Base-by-base conservation (phyloP, 2,113 vertebrate genomes). In the Emydocephalus ijimae region DNA sequence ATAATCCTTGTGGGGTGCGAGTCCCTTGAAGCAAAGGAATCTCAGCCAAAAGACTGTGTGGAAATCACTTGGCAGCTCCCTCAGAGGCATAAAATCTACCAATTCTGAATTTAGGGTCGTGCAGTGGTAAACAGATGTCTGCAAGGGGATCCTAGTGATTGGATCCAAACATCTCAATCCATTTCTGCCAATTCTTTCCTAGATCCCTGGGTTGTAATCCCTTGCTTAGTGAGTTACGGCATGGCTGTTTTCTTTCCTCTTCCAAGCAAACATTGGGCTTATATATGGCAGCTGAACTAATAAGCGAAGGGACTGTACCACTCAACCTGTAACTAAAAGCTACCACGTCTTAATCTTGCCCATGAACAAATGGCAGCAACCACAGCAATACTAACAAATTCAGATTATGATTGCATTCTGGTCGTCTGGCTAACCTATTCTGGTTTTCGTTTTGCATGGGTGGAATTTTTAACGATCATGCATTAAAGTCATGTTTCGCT, bases 231-330 rank as follows among this genome's bases (percentile, higher is more conserved):
- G 69, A 86, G 8, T 26, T 11, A 54, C 45, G 34, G 87, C 24
- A 7, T 54, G n/a, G 61, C 74, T 81, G 34, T 81, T 81, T 81
- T 81, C 34, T 21, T 81, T 81, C 34, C 34, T 43, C 56, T 91
- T 86, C 18, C 48, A 54, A 91, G 87, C 50, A 23, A 54, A 89
- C 21, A 50, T 6, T 59, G n/a, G 92, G 12, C 39, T 61, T 5
- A 56, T 45, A 90, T 3, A 56, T 0, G 0, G 4, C 0, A 0
- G 9, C 34, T 39, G 87, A 10, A 87, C 0, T 0, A 64, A 55
- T 15, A 26, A 14, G 56, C 1, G 5, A 11, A 34, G 14, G 14
- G 15, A 15, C 59, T 64, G 74, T 43, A 54, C 48, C 89, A 90
- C 29, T 59, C 21, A 43, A 21, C 5, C 54, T 39, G 23, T 24